Evolutionary conservation across 2,888 invertebrate genomes (phyloP), one percentile per base, ranked within the genome.

Genomic region (Andrena chrysosceles): DNA sequence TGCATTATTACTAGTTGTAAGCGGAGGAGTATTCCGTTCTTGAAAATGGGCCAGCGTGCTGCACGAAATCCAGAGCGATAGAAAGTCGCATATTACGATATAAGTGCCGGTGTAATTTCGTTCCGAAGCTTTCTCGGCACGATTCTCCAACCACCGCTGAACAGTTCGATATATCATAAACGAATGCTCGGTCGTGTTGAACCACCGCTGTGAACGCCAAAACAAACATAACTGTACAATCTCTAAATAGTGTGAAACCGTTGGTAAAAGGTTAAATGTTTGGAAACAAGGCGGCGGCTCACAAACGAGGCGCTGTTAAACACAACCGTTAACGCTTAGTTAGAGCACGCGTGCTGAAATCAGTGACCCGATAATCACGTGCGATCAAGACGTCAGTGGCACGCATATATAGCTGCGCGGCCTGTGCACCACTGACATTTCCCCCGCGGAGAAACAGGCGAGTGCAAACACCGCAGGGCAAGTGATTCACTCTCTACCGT

Each of bases 401-500:
- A 49, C 56, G 54, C 29, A 48, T 48, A 68, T 6, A 48, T 63
- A 52, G 4, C 42, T 31, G 35, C 23, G 60, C 23, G 56, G 62
- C 59, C 23, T 31, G 49, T 49, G 1, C 52, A 42, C 70, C 56
- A 29, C 52, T 64, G 63, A 54, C 72, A 56, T 48, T 73, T 52
- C 54, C n/a, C 63, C 60, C 20, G 23, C 23, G 16, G 33, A 23
- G 56, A 49, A 56, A 29, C 48, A 42, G 26, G 42, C 23, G 60
- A 67, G 29, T 70, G 79, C 42, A 59, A 49, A 63, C 63, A 60
- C 13, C 10, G 23, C 0, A 16, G 23, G 2, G 13, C 13, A 10
- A 8, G 52, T 52, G 82, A 81, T 62, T 72, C 67, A 68, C n/a
- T 13, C 16, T 16, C 20, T 8, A 49, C 13, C n/a, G 31, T 35